Percentiles rank a stretch among this genome's conserved stretches.
phyloP scores from a whole-genome alignment of 2,113 vertebrate species.

The Scolopax mira region DNA sequence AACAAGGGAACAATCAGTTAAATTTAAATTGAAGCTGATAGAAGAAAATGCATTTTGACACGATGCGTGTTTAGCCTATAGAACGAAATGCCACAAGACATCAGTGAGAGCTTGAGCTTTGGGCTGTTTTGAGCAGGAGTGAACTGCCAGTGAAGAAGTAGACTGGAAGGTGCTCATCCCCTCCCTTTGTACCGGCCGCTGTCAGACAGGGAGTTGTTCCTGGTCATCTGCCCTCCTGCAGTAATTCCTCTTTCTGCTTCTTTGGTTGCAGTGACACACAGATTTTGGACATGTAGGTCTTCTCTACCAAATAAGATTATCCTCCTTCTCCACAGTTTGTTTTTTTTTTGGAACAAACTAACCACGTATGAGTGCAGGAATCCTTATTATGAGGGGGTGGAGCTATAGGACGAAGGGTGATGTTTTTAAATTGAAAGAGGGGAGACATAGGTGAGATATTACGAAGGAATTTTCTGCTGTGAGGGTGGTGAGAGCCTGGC shows the following conservation, averaged over 20 bases:
- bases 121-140: background rate
- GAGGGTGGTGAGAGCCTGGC: too few species aligned
- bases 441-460: too few species aligned
- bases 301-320: background rate
- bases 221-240: background rate
- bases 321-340: background rate
- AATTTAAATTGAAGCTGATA: slow-evolving; percentile 32
- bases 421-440: too few species aligned
- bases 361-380: background rate
- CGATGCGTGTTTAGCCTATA: background rate
- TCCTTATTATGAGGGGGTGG: too few species aligned
- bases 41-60: slow-evolving; percentile 15
- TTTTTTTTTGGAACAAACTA: background rate
- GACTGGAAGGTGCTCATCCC: background rate
- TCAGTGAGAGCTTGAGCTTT: background rate
- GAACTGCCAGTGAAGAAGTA: background rate
- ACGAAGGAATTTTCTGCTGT: too few species aligned
- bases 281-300: background rate
- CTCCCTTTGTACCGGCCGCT: background rate
- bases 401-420: too few species aligned
- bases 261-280: background rate
- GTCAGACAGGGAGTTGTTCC: background rate
- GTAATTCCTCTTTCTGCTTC: background rate
- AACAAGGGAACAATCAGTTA: slow-evolving; percentile 4
- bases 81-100: background rate